phyloP scores from a whole-genome alignment of 2,888 invertebrate genomes.

The Drosophila histrio region DNA sequence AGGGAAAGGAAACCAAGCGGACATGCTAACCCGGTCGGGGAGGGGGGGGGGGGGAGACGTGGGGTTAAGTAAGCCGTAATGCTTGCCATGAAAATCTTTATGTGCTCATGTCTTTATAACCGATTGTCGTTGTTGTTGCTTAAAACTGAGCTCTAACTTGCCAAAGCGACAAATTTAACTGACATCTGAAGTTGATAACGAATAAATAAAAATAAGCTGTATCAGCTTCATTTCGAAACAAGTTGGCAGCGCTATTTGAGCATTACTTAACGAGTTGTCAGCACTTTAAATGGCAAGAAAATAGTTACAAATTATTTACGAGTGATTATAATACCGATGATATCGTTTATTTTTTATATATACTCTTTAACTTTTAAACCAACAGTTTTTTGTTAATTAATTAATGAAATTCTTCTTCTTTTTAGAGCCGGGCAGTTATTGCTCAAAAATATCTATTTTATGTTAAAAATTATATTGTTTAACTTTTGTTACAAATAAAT shows the following conservation, averaged over 20 bases:
- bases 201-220: background rate
- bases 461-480: too few relatives aligned
- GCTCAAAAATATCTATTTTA: too few relatives aligned
- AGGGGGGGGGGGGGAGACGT: background rate
- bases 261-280: background rate
- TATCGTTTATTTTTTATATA: too few relatives aligned
- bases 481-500: too few relatives aligned
- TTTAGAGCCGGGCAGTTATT: too few relatives aligned
- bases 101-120: constrained; percentile 1
- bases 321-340: too few relatives aligned
- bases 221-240: background rate
- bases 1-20: constrained; percentile 1
- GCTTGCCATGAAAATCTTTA: background rate
- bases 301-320: background rate
- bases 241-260: background rate
- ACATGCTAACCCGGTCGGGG: background rate
- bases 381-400: too few relatives aligned
- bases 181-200: background rate
- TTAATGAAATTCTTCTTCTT: too few relatives aligned
- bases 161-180: background rate
- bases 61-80: background rate
- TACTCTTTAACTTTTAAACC: too few relatives aligned
- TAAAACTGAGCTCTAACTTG: background rate
- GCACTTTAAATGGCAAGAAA: background rate
- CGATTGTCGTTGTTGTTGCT: background rate